A percentile compares a stretch with the other conserved stretches of the same genome.
These are phyloP conservation scores for Chironomus tentans DNA, from an alignment of 2,888 invertebrate species.

Conservation along the genomic window DNA sequence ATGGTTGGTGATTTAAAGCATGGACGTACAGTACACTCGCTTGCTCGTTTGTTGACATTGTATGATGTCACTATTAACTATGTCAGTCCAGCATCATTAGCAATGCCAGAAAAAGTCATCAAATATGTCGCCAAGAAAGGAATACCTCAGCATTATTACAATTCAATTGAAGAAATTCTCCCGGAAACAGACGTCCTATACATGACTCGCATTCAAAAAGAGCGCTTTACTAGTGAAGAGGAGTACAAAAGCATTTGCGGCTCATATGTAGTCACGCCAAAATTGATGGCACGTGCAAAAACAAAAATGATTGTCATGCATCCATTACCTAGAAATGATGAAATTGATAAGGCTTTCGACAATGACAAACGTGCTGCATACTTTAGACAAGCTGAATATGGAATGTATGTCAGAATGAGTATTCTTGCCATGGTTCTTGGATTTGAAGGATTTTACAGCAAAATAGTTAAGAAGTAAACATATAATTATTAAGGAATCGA, in stretches of 20 bases:
- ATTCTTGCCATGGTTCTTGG: conserved; percentile 85
- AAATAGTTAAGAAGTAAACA: neutral
- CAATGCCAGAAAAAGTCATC: conserved; percentile 83
- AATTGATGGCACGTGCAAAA: conserved; percentile 90
- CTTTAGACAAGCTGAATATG: conserved; percentile 96
- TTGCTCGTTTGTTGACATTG: conserved; percentile 83
- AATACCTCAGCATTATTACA: conserved; percentile 59
- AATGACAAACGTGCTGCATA: conserved; percentile 95
- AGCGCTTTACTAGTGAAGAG: conserved; percentile 72
- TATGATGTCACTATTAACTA: conserved; percentile 91
- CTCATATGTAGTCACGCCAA: conserved; percentile 82
- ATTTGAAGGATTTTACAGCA: neutral
- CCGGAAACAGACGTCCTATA: conserved; percentile 94
- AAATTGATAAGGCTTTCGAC: conserved; percentile 93
- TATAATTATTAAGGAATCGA: neutral
- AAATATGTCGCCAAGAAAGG: conserved; percentile 71
- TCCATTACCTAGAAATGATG: conserved; percentile 88
- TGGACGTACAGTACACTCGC: conserved; percentile 95
- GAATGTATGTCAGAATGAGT: conserved; percentile 98
- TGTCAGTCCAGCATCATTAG: conserved; percentile 76
- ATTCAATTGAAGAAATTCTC: conserved; percentile 74
- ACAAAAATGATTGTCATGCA: conserved; percentile 92
- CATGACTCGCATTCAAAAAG: conserved; percentile 95
- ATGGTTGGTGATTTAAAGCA: conserved; percentile 98
- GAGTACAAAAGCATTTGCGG: conserved; percentile 84